These are phyloP conservation scores for Zaprionus davidi DNA, from an alignment of 1,140 invertebrate species.

Conservation along the genomic window DNA sequence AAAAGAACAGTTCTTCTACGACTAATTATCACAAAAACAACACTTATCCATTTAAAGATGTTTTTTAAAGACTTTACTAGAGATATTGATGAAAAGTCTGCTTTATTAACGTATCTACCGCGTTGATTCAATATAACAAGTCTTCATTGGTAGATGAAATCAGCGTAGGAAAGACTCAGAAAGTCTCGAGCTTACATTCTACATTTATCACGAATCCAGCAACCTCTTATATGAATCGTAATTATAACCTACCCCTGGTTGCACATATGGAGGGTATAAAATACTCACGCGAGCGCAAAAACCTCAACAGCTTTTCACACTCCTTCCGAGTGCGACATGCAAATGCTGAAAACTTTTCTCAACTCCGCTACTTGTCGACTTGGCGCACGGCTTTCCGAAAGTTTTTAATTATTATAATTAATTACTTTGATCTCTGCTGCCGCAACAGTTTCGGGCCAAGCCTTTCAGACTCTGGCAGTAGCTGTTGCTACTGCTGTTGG, in stretches of 20 bases:
- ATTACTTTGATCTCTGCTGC: conserved; percentile 77
- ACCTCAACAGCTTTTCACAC: neutral
- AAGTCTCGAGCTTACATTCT: neutral
- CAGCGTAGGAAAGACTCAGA: neutral
- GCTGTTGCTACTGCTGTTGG: conserved; percentile 33
- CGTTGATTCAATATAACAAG: too few species aligned
- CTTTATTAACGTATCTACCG: neutral
- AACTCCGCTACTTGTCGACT: conserved; percentile 40
- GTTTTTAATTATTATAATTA: conserved; percentile 83
- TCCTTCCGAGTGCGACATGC: conserved; percentile 9
- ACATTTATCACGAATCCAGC: neutral
- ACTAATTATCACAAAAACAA: too few species aligned
- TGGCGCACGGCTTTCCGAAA: conserved; percentile 52
- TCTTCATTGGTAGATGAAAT: neutral
- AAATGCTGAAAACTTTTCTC: conserved; percentile 60
- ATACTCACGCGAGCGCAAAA: conserved; percentile 23
- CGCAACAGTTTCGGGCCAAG: conserved; percentile 40
- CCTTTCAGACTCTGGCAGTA: conserved; percentile 11
- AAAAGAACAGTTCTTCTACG: neutral
- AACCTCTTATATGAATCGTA: neutral
- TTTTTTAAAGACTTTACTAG: neutral
- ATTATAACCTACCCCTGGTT: neutral
- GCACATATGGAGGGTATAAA: conserved; percentile 22
- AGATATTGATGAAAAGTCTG: neutral
- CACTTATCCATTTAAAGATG: neutral